Percentiles rank a stretch among this genome's conserved stretches.
These are phyloP conservation scores for Drosophila willistoni DNA, from an alignment of 1,140 invertebrate species.

Conservation along the genomic window DNA sequence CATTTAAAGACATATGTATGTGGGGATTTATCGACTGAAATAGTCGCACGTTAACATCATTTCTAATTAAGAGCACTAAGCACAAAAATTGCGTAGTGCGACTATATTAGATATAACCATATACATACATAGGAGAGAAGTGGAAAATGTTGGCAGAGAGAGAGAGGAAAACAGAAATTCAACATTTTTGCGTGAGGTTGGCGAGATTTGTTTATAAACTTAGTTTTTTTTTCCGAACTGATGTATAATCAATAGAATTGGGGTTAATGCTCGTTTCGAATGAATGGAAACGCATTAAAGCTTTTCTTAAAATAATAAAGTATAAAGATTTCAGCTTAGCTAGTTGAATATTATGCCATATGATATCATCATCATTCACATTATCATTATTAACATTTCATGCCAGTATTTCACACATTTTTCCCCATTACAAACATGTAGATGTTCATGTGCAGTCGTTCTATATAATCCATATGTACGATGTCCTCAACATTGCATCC, in stretches of 20 bases:
- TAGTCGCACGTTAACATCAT: too few species aligned
- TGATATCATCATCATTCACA: not conserved
- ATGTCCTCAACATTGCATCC: not conserved
- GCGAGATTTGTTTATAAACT: not conserved
- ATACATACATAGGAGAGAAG: too few species aligned
- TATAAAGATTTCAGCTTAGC: not conserved
- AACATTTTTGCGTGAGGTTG: slow-evolving; percentile 5
- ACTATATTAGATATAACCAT: too few species aligned
- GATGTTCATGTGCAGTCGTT: not conserved
- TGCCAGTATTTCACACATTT: not conserved
- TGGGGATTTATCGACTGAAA: too few species aligned
- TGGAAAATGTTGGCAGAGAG: too few species aligned
- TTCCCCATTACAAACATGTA: not conserved
- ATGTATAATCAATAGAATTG: slow-evolving; percentile 12
- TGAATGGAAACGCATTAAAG: slow-evolving; percentile 6
- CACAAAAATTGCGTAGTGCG: too few species aligned
- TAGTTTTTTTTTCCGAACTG: too few species aligned
- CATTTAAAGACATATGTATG: too few species aligned
- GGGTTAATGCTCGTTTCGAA: slow-evolving; percentile 13
- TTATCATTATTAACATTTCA: not conserved
- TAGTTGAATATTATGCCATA: too few species aligned
- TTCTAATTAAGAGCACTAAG: too few species aligned
- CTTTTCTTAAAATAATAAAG: slow-evolving; percentile 2
- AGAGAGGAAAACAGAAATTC: not conserved
- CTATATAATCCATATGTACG: not conserved